phyloP scores from a whole-genome alignment of 1,140 invertebrate species.

The Himalopsyche phryganea region DNA sequence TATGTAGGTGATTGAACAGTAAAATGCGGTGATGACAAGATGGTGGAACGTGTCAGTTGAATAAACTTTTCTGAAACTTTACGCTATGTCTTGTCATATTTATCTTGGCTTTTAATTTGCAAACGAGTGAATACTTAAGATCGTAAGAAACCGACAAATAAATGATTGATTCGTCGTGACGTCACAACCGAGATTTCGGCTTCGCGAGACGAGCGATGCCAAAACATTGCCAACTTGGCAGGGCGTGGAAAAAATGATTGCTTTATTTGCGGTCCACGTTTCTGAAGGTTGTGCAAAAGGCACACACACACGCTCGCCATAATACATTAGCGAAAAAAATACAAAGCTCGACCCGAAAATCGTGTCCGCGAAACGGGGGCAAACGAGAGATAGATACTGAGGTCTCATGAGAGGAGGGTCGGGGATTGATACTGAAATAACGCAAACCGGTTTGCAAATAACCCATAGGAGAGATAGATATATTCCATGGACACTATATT shows the following conservation, averaged over 20 bases:
- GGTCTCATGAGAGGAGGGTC: neutral
- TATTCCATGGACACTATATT: too few species aligned
- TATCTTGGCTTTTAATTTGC: too few species aligned
- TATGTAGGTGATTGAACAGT: too few species aligned
- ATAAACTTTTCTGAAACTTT: too few species aligned
- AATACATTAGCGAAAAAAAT: neutral
- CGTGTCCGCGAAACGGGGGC: neutral
- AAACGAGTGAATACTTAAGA: too few species aligned
- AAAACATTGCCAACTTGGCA: neutral
- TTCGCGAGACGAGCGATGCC: neutral
- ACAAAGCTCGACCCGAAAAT: neutral
- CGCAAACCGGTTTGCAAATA: neutral
- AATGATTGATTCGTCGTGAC: neutral
- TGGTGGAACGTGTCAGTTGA: too few species aligned
- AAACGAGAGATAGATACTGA: neutral
- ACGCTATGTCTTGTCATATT: too few species aligned
- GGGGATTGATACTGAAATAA: neutral
- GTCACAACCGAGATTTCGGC: neutral
- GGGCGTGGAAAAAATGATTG: neutral
- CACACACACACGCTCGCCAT: neutral
- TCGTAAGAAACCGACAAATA: too few species aligned
- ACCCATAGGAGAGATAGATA: neutral
- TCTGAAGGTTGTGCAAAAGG: neutral
- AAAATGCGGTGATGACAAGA: too few species aligned
- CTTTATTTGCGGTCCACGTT: constrained; percentile 1